These are phyloP conservation scores for Strongylocentrotus purpuratus DNA, from an alignment of 35 echinoderm and acorn worm genomes.

Conservation along the genomic window DNA sequence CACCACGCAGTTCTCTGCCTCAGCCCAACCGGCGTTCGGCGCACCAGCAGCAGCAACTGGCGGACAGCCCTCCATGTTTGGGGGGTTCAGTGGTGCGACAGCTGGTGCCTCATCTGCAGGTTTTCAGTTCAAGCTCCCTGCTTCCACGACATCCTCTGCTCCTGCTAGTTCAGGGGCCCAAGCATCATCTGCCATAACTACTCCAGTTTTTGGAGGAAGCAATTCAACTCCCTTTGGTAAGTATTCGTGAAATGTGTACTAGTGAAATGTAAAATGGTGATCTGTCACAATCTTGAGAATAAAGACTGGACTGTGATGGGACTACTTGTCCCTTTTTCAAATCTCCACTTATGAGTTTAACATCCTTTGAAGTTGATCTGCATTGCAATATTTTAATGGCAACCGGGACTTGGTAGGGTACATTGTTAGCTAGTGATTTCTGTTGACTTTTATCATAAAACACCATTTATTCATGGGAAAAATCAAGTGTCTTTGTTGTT, in stretches of 20 bases:
- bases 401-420: too few relatives aligned
- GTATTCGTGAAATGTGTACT: neutral
- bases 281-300: too few relatives aligned
- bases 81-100: neutral
- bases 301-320: too few relatives aligned
- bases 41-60: neutral
- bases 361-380: neutral
- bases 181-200: neutral
- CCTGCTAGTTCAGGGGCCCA: neutral
- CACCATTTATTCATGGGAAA: neutral
- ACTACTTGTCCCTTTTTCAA: neutral
- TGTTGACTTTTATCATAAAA: neutral
- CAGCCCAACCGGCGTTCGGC: neutral
- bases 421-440: too few relatives aligned
- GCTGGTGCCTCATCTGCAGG: neutral
- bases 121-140: constrained; percentile 9
- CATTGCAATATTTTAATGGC: too few relatives aligned
- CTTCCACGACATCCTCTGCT: neutral
- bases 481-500: neutral
- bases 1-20: neutral
- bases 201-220: neutral
- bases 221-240: neutral
- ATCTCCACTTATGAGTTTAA: neutral
- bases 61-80: neutral
- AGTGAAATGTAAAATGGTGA: too few relatives aligned